A percentile compares a stretch with the other conserved stretches of the same genome.
Conservation (phyloP, 2,113 vertebrate genomes). For the Salvelinus alpinus region DNA sequence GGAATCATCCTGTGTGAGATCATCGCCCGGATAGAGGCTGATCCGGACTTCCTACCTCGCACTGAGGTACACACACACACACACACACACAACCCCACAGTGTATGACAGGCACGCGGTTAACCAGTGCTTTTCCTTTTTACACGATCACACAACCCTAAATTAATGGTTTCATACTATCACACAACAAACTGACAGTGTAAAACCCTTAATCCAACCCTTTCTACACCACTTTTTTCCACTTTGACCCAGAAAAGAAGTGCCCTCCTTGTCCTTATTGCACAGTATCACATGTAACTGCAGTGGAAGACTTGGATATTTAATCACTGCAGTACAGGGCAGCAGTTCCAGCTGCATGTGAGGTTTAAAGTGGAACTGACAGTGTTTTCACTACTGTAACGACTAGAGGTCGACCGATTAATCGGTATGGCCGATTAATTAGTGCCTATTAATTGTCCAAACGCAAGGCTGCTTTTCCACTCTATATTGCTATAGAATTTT, state of each 20-base stretch:
- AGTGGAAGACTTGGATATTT: neutral
- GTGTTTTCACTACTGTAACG: too few species aligned
- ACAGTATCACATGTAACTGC: neutral
- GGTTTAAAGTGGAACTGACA: neutral
- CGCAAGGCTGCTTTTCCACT: too few species aligned
- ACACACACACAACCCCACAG: neutral
- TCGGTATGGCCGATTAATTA: too few species aligned
- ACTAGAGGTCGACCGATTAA: too few species aligned
- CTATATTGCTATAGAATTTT: too few species aligned
- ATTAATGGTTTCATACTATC: neutral
- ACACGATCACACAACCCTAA: too few species aligned
- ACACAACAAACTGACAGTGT: neutral
- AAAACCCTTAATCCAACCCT: neutral
- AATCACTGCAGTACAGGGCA: constrained; percentile 5
- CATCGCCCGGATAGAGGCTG: constrained; percentile 90
- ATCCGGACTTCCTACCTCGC: constrained; percentile 91
- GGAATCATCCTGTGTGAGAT: constrained; percentile 95
- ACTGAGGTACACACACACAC: constrained; percentile 78
- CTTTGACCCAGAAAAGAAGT: neutral
- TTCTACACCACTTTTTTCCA: constrained; percentile 9
- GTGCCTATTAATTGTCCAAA: too few species aligned
- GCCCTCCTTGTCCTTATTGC: neutral
- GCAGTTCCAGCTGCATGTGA: neutral
- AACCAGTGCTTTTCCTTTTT: too few species aligned
- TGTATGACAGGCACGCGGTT: too few species aligned